Percentiles rank a stretch among this genome's conserved stretches.
These are phyloP conservation scores for Apodemia mormo DNA, from an alignment of 2,888 invertebrate species.

Conservation along the genomic window DNA sequence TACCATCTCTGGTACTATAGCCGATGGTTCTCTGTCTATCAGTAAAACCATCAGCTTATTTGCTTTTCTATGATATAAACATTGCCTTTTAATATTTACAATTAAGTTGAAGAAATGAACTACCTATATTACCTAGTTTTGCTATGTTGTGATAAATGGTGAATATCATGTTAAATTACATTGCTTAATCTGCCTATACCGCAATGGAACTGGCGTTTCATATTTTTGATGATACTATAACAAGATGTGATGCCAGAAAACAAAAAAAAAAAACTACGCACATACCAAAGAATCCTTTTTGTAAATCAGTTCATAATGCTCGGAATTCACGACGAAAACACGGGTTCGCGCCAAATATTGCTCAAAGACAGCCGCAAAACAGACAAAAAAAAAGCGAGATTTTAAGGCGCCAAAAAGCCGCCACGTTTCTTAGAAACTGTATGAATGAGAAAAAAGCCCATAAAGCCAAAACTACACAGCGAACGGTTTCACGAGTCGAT, in stretches of 20 bases:
- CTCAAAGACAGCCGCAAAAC: constrained; percentile 37
- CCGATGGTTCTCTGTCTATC: no score
- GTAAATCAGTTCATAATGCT: not conserved
- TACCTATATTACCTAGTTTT: no score
- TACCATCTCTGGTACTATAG: no score
- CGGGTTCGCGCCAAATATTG: constrained; percentile 52
- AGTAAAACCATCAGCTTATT: no score
- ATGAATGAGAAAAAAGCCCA: constrained; percentile 64
- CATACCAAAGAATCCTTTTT: not conserved
- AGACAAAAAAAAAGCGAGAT: constrained; percentile 47
- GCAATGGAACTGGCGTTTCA: no score
- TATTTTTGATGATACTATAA: no score
- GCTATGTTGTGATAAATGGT: no score
- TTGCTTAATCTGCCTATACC: no score
- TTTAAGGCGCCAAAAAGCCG: constrained; percentile 75
- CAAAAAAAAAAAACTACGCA: not conserved
- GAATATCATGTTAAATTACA: no score
- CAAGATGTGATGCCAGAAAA: not conserved
- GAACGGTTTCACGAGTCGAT: constrained; percentile 75
- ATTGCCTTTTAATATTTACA: no score
- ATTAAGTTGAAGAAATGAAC: no score
- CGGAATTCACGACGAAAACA: constrained; percentile 29
- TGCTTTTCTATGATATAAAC: no score
- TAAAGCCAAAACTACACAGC: constrained; percentile 58
- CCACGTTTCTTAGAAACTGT: constrained; percentile 68